phyloP scores from a whole-genome alignment of 2,113 vertebrate species.

The Dolichallabes microphthalmus region DNA sequence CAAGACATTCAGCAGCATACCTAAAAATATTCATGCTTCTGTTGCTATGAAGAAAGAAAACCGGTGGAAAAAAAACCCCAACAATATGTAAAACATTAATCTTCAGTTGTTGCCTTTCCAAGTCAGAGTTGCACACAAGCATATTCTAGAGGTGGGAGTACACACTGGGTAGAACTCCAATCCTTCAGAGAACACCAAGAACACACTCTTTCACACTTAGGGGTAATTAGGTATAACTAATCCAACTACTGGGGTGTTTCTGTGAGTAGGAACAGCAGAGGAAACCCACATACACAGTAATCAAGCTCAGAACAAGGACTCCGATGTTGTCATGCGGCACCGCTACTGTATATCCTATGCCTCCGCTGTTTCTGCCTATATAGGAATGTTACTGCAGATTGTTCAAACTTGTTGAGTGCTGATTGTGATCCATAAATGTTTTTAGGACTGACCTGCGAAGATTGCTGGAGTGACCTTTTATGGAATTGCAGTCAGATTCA shows the following conservation, averaged over 20 bases:
- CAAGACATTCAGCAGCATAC: slow-evolving; percentile 8
- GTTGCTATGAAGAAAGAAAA: neutral
- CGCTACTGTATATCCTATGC: neutral
- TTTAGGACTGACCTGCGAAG: no score
- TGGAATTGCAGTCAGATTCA: no score
- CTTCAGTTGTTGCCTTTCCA: neutral
- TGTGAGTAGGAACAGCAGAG: neutral
- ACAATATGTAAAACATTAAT: neutral
- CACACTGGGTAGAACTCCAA: neutral
- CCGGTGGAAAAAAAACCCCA: neutral
- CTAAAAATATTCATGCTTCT: neutral
- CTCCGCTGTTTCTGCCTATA: no score
- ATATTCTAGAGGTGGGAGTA: neutral
- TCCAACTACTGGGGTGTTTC: neutral
- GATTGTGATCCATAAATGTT: no score
- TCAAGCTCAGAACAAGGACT: neutral
- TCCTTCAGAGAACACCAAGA: neutral
- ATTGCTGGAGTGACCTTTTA: no score
- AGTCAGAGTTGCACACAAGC: neutral
- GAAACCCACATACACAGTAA: neutral
- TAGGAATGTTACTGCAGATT: no score
- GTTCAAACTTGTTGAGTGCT: no score
- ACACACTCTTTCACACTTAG: neutral
- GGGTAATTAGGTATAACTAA: neutral
- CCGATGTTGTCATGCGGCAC: neutral